phyloP scores from a whole-genome alignment of 1,140 invertebrate genomes.

The Heliothis subflexa region DNA sequence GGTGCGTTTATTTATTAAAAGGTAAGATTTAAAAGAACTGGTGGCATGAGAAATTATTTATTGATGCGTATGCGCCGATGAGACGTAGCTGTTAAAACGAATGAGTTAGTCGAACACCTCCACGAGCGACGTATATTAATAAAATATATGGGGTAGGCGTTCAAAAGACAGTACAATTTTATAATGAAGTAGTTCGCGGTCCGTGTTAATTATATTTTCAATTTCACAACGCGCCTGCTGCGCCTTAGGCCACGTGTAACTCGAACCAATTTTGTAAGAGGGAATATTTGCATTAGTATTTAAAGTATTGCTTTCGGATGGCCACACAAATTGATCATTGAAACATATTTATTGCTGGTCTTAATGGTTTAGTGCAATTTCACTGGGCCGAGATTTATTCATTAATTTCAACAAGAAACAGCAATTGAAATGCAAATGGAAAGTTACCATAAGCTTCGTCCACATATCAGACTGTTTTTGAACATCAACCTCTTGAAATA shows the following conservation, averaged over 20 bases:
- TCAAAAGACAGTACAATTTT: slow-evolving; percentile 71
- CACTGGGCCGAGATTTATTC: slow-evolving; percentile 11
- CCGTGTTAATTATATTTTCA: slow-evolving; percentile 77
- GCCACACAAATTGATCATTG: slow-evolving; percentile 25
- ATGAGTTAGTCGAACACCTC: slow-evolving; percentile 49
- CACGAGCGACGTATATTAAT: slow-evolving; percentile 52
- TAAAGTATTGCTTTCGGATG: slow-evolving; percentile 34
- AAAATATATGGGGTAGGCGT: slow-evolving; percentile 68
- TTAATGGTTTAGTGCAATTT: slow-evolving; percentile 3
- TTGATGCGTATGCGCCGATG: not conserved
- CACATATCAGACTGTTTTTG: not conserved
- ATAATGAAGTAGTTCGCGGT: slow-evolving; percentile 69
- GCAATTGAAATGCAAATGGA: slow-evolving; percentile 1
- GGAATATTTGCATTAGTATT: slow-evolving; percentile 56
- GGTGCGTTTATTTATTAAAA: too few species aligned
- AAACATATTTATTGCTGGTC: slow-evolving; percentile 17
- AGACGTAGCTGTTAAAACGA: slow-evolving; percentile 7
- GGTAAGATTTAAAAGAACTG: not conserved
- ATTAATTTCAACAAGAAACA: slow-evolving; percentile 11
- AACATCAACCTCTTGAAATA: not conserved
- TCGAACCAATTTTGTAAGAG: slow-evolving; percentile 56
- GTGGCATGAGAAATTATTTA: not conserved
- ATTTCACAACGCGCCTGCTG: slow-evolving; percentile 67
- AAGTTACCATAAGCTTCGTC: too few species aligned
- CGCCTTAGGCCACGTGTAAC: slow-evolving; percentile 55